Conservation (phyloP, 2,797 vertebrate genomes). For the Lateolabrax maculatus region DNA sequence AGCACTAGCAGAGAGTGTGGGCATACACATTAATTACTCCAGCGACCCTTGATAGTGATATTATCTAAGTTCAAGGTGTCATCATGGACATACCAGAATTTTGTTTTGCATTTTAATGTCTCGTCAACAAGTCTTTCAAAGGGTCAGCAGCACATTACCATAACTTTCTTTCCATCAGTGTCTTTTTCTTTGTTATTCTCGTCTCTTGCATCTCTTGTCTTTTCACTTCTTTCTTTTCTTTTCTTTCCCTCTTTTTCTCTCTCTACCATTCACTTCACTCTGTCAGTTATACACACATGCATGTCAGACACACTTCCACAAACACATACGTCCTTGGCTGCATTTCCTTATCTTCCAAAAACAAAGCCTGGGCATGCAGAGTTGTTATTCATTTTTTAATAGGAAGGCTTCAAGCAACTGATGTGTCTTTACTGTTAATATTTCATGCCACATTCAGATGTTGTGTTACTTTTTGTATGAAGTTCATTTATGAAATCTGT, state of each 20-base stretch:
- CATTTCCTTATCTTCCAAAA: slow-evolving; percentile 53
- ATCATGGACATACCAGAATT: slow-evolving; percentile 12
- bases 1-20: slow-evolving; percentile 4
- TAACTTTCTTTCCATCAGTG: slow-evolving; percentile 2
- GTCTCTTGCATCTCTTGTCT: background rate
- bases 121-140: slow-evolving; percentile 47
- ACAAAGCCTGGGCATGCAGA: slow-evolving; percentile 36
- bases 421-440: slow-evolving; percentile 45
- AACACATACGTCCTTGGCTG: slow-evolving; percentile 14
- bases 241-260: background rate
- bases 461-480: slow-evolving; percentile 39
- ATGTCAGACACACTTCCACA: background rate
- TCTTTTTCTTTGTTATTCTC: slow-evolving; percentile 3
- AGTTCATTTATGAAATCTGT: slow-evolving; percentile 49
- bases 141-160: slow-evolving; percentile 48
- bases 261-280: too few species aligned
- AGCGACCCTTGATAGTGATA: slow-evolving; percentile 16
- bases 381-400: slow-evolving; percentile 43
- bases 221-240: background rate
- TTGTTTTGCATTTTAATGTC: slow-evolving; percentile 27
- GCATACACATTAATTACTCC: slow-evolving; percentile 23
- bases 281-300: slow-evolving; percentile 8
- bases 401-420: slow-evolving; percentile 51
- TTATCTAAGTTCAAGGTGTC: slow-evolving; percentile 30
- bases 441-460: slow-evolving; percentile 54